These are phyloP conservation scores for Macrotrachela quadricornifera DNA, from an alignment of 1,140 invertebrate genomes.

Conservation along the genomic window DNA sequence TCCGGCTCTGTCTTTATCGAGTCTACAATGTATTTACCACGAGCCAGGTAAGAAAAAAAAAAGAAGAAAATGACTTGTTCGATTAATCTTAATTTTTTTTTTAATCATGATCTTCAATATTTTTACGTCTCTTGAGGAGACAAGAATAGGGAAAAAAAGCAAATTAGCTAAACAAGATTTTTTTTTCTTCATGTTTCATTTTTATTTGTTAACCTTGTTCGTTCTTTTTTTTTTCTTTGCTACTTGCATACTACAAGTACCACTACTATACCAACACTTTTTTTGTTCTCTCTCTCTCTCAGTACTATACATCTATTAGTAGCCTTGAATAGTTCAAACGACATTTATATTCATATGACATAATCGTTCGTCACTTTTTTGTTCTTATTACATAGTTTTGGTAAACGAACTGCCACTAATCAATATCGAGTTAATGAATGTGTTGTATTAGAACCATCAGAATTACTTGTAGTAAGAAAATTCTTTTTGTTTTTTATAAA, in stretches of 20 bases:
- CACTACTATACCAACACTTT: too few relatives aligned
- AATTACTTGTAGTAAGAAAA: slow-evolving; percentile 57
- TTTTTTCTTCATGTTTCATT: slow-evolving; percentile 5
- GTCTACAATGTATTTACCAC: slow-evolving; percentile 59
- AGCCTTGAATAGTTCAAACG: too few relatives aligned
- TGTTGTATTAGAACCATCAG: slow-evolving; percentile 54
- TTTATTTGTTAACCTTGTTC: background rate
- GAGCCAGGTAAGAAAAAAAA: slow-evolving; percentile 45
- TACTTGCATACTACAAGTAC: background rate
- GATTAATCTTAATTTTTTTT: slow-evolving; percentile 1
- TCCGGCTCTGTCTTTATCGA: slow-evolving; percentile 70
- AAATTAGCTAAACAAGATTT: background rate
- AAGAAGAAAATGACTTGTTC: background rate
- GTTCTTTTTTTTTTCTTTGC: slow-evolving; percentile 2
- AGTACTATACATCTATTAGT: slow-evolving; percentile 3
- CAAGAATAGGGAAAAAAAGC: background rate
- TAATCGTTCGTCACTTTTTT: slow-evolving; percentile 10
- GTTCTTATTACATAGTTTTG: slow-evolving; percentile 44
- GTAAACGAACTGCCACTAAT: slow-evolving; percentile 40
- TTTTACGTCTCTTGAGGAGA: background rate
- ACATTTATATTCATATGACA: too few relatives aligned
- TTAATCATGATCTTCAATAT: slow-evolving; percentile 5
- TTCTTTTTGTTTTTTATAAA: background rate
- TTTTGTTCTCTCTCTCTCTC: background rate
- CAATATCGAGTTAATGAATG: slow-evolving; percentile 51